Conservation (phyloP, 2,888 invertebrate species). For the Prosopocoilus inquinatus region DNA sequence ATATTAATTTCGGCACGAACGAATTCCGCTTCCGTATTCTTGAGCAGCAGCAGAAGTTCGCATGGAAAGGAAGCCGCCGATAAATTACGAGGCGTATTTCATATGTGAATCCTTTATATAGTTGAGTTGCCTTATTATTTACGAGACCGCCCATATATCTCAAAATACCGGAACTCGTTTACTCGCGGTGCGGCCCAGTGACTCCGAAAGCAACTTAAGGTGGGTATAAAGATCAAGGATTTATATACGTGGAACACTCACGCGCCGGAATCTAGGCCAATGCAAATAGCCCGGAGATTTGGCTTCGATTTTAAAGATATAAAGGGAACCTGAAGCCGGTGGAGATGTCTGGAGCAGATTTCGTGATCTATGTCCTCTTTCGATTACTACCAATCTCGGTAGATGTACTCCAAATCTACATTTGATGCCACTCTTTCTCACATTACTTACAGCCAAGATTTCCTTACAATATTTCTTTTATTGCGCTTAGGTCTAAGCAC, state of each 20-base stretch:
- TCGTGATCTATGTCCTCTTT: slow-evolving; percentile 4
- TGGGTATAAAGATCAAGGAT: slow-evolving; percentile 33
- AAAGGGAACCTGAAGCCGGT: slow-evolving; percentile 23
- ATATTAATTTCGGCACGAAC: slow-evolving; percentile 16
- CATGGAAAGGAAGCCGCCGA: slow-evolving; percentile 1
- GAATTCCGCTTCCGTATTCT: slow-evolving; percentile 14
- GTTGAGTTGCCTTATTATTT: slow-evolving; percentile 17
- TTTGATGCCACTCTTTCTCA: neutral
- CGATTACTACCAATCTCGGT: slow-evolving; percentile 1
- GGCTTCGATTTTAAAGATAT: slow-evolving; percentile 33
- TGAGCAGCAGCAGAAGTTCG: slow-evolving; percentile 3
- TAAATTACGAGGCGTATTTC: slow-evolving; percentile 21
- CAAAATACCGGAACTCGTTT: slow-evolving; percentile 39
- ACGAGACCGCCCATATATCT: slow-evolving; percentile 36
- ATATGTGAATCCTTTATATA: slow-evolving; percentile 22
- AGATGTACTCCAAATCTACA: slow-evolving; percentile 3
- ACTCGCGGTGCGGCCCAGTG: slow-evolving; percentile 38
- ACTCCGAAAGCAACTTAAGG: slow-evolving; percentile 35
- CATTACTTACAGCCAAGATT: neutral
- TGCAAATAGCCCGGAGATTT: slow-evolving; percentile 35
- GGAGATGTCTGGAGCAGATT: slow-evolving; percentile 28
- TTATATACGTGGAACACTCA: slow-evolving; percentile 36
- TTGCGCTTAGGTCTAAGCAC: no score
- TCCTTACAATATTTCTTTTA: no score
- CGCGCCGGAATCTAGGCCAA: slow-evolving; percentile 37